A percentile compares a stretch with the other conserved stretches of the same genome.
Evolutionary conservation across 2,113 vertebrate genomes (phyloP).

Genomic region (Actenoides hombroni): DNA sequence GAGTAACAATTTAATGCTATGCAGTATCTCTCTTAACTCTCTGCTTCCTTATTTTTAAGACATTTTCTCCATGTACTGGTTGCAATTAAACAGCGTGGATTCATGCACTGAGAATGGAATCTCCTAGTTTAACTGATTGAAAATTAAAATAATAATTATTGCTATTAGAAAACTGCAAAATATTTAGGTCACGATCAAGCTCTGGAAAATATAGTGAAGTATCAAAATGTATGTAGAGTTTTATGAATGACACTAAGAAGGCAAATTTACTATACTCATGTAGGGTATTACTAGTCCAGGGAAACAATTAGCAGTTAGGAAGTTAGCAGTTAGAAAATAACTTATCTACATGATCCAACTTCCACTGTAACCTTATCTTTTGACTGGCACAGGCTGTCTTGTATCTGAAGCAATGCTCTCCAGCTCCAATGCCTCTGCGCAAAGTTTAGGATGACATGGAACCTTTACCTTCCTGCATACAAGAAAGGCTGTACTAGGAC

Average conservation of each 20-base stretch:
- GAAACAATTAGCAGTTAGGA: neutral
- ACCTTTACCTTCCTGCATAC: neutral
- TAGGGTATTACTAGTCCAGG: neutral
- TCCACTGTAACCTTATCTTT: neutral
- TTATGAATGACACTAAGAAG: neutral
- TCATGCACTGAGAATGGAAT: neutral
- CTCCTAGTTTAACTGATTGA: neutral
- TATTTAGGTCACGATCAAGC: neutral
- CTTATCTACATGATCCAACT: neutral
- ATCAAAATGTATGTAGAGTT: neutral
- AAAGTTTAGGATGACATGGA: neutral
- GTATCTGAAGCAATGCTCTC: neutral
- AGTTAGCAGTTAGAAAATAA: neutral
- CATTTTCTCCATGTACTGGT: neutral
- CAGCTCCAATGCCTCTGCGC: neutral
- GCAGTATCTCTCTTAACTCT: neutral
- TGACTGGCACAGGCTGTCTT: neutral
- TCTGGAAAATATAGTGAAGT: neutral
- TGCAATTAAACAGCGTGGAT: neutral
- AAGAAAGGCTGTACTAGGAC: neutral
- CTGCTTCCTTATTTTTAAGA: neutral
- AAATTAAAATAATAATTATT: neutral
- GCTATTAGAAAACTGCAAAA: neutral
- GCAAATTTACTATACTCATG: neutral
- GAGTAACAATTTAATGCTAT: neutral